Base-by-base conservation (phyloP, 2,888 invertebrate species). In the Quadroppia sp. region DNA sequence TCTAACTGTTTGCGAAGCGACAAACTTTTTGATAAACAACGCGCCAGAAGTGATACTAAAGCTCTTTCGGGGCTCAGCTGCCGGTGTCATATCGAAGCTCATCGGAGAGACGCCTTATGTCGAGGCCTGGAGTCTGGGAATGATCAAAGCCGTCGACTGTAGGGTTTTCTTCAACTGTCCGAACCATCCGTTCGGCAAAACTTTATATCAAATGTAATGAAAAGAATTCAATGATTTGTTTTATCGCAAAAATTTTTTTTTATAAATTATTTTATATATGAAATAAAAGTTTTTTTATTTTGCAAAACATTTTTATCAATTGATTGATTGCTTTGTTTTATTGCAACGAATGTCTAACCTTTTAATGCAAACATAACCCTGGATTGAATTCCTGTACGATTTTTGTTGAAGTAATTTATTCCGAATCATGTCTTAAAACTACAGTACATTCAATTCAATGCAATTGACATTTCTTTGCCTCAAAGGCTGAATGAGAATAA, bases 51-150 rank as follows among this genome's bases (percentile, higher is more conserved):
- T 64, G 20, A 9, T 64, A n/a, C 30, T 36, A 9, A n/a, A 13
- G 15, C 20, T 6, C 11, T 40, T 64, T n/a, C 13, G 20, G 2
- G 64, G 64, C 36, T n/a, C 20, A 2, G 2, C 30, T 36, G 30
- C n/a, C 13, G 64, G 30, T 1, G 2, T 64, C 9, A 36, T 64
- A 40, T 28, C 36, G 2, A 64, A 15, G 36, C 32, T 64, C 4
- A 4, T 64, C 2, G 64, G 64, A 32, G 64, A 64, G n/a, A 64
- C 64, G 1, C 32, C 64, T 64, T 64, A 64, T 40, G n/a, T 64
- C 36, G 64, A 64, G 64, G 64, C 64, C 64, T 64, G 64, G 64
- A 36, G 36, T 20, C 6, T 64, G n/a, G 64, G 64, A 36, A 9
- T 30, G 6, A 64, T 64, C n/a, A 36, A 36, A 64, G 9, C 64